A percentile compares a stretch with the other conserved stretches of the same genome.
Conservation (phyloP, 2,888 invertebrate genomes). For the Hirtodrosophila alboralis region DNA sequence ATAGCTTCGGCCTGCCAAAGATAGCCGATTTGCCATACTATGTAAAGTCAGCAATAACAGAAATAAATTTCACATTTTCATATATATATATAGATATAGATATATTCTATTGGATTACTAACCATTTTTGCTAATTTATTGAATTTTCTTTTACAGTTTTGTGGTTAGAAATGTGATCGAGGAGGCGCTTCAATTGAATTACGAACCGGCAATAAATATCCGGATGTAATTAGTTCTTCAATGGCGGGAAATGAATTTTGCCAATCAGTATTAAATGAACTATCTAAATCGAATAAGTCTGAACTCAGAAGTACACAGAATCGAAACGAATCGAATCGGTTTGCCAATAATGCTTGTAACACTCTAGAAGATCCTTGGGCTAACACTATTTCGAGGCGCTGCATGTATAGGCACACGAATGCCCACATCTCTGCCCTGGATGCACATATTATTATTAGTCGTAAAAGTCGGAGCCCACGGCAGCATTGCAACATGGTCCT, state of each 20-base stretch:
- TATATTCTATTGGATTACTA: too few relatives aligned
- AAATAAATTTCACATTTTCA: too few relatives aligned
- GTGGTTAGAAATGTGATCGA: constrained; percentile 5
- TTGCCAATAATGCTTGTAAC: neutral
- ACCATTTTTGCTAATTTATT: too few relatives aligned
- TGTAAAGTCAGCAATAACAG: too few relatives aligned
- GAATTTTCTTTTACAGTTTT: constrained; percentile 17
- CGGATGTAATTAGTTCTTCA: neutral
- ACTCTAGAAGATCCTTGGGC: neutral
- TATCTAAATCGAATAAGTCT: constrained; percentile 11
- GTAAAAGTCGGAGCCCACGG: neutral
- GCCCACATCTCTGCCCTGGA: neutral
- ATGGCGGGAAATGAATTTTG: neutral
- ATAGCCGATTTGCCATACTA: too few relatives aligned
- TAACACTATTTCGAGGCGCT: neutral
- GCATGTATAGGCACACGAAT: neutral
- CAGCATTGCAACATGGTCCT: constrained; percentile 27
- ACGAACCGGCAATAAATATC: neutral
- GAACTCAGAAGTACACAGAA: constrained; percentile 1
- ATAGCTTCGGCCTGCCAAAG: too few relatives aligned
- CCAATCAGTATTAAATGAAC: constrained; percentile 37
- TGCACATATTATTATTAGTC: neutral
- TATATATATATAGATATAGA: too few relatives aligned
- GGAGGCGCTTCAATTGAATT: too few relatives aligned
- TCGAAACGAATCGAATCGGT: too few relatives aligned